Evolutionary conservation across 2,888 invertebrate species (phyloP).

Genomic region (Ctenicera cuprea): DNA sequence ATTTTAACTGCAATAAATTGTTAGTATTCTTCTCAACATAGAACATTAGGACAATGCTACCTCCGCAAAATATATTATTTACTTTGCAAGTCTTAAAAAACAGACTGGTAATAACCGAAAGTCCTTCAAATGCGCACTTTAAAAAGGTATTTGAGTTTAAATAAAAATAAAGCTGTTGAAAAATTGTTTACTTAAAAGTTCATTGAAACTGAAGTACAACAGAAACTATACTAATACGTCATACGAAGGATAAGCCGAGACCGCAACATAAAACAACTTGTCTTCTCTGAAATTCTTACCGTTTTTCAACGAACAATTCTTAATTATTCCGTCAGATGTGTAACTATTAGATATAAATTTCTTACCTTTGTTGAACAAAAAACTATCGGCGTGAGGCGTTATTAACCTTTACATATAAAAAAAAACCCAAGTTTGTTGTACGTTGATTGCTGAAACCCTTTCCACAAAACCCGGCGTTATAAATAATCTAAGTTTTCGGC

Average conservation of each 20-base stretch:
- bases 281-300: slow-evolving; percentile 16
- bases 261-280: slow-evolving; percentile 10
- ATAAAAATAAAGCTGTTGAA: slow-evolving; percentile 19
- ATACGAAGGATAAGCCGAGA: slow-evolving; percentile 5
- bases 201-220: slow-evolving; percentile 22
- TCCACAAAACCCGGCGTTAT: not conserved
- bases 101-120: slow-evolving; percentile 7
- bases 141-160: slow-evolving; percentile 16
- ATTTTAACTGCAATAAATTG: too few relatives aligned
- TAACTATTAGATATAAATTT: slow-evolving; percentile 1
- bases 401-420: not conserved
- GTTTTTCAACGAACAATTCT: not conserved
- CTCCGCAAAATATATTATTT: not conserved
- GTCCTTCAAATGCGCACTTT: slow-evolving; percentile 6
- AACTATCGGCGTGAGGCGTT: not conserved
- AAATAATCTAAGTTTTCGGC: not conserved
- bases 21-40: too few relatives aligned
- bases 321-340: not conserved
- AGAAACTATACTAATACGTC: slow-evolving; percentile 15
- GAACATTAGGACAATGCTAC: not conserved
- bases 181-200: slow-evolving; percentile 25
- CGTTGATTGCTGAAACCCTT: slow-evolving; percentile 1
- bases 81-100: slow-evolving; percentile 3
- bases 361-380: not conserved
- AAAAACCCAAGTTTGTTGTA: not conserved